Conservation (phyloP, 2,113 vertebrate genomes). For the Pimephales promelas region DNA sequence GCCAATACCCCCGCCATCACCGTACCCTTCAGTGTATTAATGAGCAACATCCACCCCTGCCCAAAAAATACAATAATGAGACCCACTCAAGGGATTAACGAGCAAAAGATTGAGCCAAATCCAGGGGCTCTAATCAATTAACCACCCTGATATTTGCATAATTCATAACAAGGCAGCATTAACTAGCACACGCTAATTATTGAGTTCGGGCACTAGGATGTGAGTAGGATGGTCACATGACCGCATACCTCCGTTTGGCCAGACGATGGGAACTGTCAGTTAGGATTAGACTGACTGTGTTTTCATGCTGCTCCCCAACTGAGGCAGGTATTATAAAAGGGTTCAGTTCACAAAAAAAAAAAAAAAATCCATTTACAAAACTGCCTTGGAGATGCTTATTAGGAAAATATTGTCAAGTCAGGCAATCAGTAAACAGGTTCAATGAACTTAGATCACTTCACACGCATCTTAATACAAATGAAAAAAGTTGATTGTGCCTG, state of each 20-base stretch:
- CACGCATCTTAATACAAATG: background rate
- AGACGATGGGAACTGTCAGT: slow-evolving; percentile 49
- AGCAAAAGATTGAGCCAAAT: slow-evolving; percentile 69
- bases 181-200: slow-evolving; percentile 77
- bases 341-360: slow-evolving; percentile 23
- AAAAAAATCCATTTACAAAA: slow-evolving; percentile 32
- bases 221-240: slow-evolving; percentile 43
- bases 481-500: background rate
- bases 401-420: slow-evolving; percentile 29
- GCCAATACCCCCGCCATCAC: slow-evolving; percentile 58
- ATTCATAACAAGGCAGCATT: slow-evolving; percentile 77
- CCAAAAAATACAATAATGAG: slow-evolving; percentile 68
- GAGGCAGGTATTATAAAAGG: slow-evolving; percentile 24
- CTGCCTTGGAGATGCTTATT: slow-evolving; percentile 19
- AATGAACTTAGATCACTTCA: slow-evolving; percentile 12
- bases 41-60: slow-evolving; percentile 62
- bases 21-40: slow-evolving; percentile 70
- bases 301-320: slow-evolving; percentile 12
- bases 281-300: slow-evolving; percentile 46
- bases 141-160: slow-evolving; percentile 75
- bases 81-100: slow-evolving; percentile 73
- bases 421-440: slow-evolving; percentile 11
- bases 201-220: slow-evolving; percentile 32
- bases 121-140: slow-evolving; percentile 75
- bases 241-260: slow-evolving; percentile 27